Evolutionary conservation across 2,797 vertebrate genomes (phyloP).

Genomic region (Sebastes variabilis): DNA sequence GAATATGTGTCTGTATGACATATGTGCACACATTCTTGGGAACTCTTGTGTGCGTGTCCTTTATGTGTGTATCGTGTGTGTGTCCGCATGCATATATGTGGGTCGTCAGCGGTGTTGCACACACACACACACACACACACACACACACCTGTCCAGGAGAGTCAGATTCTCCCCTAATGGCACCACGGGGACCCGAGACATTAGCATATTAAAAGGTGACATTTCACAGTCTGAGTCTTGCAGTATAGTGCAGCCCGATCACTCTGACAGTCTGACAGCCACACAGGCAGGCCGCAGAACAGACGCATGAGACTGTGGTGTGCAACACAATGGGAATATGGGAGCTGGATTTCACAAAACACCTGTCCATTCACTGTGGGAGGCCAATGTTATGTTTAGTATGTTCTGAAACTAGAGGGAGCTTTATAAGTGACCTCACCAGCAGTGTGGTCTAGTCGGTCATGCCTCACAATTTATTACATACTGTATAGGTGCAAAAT

Average conservation of each 20-base stretch:
- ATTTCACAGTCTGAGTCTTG: constrained; percentile 69
- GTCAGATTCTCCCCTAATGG: constrained; percentile 70
- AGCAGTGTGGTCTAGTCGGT: neutral
- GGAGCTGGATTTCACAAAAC: constrained; percentile 37
- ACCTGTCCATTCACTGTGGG: constrained; percentile 25
- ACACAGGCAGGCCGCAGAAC: constrained; percentile 32
- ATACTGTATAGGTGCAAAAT: neutral
- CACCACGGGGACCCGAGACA: constrained; percentile 67
- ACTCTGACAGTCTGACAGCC: constrained; percentile 68
- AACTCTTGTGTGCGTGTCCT: neutral
- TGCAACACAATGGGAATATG: constrained; percentile 20
- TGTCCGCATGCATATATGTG: neutral
- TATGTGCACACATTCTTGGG: neutral
- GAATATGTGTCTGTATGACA: constrained; percentile 15
- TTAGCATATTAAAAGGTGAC: constrained; percentile 87
- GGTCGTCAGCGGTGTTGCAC: constrained; percentile 1
- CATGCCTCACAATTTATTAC: neutral
- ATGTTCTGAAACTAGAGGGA: neutral
- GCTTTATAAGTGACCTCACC: neutral
- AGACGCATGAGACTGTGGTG: constrained; percentile 27
- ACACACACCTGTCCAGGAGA: constrained; percentile 66
- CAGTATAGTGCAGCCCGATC: constrained; percentile 45
- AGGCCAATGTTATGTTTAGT: neutral
- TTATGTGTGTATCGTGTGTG: constrained; percentile 1
- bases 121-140: neutral